Base-by-base conservation (phyloP, 2,888 invertebrate species). In the Drosophila glabriapex region DNA sequence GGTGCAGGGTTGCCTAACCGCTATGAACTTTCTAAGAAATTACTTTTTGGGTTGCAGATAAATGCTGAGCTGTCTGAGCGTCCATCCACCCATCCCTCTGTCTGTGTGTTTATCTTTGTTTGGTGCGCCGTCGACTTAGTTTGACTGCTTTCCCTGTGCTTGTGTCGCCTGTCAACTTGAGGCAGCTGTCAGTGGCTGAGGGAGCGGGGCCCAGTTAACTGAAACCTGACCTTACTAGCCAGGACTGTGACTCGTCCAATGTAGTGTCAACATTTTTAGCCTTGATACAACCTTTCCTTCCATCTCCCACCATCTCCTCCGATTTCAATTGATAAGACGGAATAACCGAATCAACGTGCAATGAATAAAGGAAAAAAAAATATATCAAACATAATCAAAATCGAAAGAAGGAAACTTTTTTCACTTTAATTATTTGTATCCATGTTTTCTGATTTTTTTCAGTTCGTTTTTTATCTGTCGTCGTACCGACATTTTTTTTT, bases 21-120 rank as follows among this genome's bases (percentile, higher is more conserved):
- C 73, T 70, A 56, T 71, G 63, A 82, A 80, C 80, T 83, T 80
- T 85, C 85, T 77, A 83, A 80, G 86, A 88, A 87, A 87, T 87
- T 90, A 90, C 89, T 73, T 89, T 85, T 82, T 78, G 63, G 55
- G 60, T 54, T 73, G 55, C 59, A 78, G 87, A 86, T 84, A 89
- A 89, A 79, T 73, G 81, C 31, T 53, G 29, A 29, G 29, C 56
- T 65, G 25, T 62, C 68, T 37, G n/a, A 25, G 31, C 29, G 19
- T 37, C 41, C 37, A 19, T 54, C n/a, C 39, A 28, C 25, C 28
- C 35, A 35, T 16, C 29, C n/a, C 33, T 41, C 64, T 16, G 7
- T 19, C 29, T 19, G 33, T 25, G 33, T 28, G 50, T 25, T 33
- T 43, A 46, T 22, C 25, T 43, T 46, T 64, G 41, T 46, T 37